Conservation (phyloP, 2,113 vertebrate species). For the Rhineura floridana region DNA sequence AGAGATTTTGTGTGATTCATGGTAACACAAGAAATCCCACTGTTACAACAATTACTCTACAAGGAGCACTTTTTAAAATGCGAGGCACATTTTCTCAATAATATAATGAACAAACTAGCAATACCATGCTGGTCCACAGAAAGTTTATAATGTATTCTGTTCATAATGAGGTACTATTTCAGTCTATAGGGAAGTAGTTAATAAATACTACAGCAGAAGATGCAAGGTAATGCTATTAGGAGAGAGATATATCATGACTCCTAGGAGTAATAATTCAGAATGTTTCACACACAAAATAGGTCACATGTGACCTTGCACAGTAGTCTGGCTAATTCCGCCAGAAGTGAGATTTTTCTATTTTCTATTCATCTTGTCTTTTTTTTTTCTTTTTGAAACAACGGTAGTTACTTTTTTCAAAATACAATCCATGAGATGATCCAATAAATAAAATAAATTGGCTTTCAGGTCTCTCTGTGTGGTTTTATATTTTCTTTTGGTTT, state of each 20-base stretch:
- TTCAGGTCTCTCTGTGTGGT: neutral
- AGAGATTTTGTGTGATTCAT: constrained; percentile 33
- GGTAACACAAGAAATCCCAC: constrained; percentile 32
- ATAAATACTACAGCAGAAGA: neutral
- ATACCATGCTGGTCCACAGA: neutral
- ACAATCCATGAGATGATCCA: neutral
- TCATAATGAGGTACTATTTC: constrained; percentile 25
- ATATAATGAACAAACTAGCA: neutral
- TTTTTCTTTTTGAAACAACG: neutral
- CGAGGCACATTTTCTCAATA: constrained; percentile 13
- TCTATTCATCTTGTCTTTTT: neutral
- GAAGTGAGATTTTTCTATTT: constrained; percentile 34
- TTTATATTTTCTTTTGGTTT: neutral
- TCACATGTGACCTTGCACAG: constrained; percentile 4
- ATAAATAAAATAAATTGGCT: neutral
- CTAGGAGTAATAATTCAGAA: neutral
- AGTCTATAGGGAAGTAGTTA: constrained; percentile 27
- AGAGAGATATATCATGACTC: constrained; percentile 12
- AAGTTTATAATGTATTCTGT: constrained; percentile 15
- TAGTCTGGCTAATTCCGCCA: constrained; percentile 16
- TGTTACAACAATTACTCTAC: constrained; percentile 21
- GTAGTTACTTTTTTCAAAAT: neutral
- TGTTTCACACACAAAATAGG: neutral
- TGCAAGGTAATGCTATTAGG: constrained; percentile 1
- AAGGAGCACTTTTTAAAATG: constrained; percentile 8